Percentiles rank a stretch among this genome's conserved stretches.
These are phyloP conservation scores for Nasonia longicornis DNA, from an alignment of 1,140 invertebrate species.

Conservation along the genomic window DNA sequence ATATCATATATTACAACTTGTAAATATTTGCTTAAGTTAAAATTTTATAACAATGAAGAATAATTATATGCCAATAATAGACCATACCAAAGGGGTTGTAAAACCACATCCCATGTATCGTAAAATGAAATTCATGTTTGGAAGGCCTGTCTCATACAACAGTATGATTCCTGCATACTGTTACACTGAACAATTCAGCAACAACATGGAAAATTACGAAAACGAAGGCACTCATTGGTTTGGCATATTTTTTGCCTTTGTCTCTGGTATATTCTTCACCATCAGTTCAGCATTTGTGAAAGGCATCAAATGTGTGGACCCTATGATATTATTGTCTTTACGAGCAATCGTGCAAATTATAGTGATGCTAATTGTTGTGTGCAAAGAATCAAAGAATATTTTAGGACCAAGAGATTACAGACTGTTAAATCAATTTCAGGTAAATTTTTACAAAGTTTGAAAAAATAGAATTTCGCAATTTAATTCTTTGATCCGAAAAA, in stretches of 20 bases:
- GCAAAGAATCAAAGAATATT: slow-evolving; percentile 58
- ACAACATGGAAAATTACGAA: slow-evolving; percentile 60
- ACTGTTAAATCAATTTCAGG: slow-evolving; percentile 66
- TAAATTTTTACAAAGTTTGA: slow-evolving; percentile 49
- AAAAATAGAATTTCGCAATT: not conserved
- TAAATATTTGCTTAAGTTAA: not conserved
- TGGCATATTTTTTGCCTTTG: slow-evolving; percentile 67
- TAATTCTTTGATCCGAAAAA: not conserved
- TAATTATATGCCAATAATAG: not conserved
- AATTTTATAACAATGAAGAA: not conserved
- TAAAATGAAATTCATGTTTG: slow-evolving; percentile 63
- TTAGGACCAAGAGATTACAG: slow-evolving; percentile 66
- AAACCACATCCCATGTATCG: slow-evolving; percentile 5
- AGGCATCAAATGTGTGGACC: slow-evolving; percentile 66
- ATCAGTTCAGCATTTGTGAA: slow-evolving; percentile 69
- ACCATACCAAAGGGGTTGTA: not conserved
- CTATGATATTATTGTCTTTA: slow-evolving; percentile 68
- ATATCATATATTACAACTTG: not conserved
- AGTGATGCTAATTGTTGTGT: slow-evolving; percentile 61
- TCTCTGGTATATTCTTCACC: slow-evolving; percentile 70
- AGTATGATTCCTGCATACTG: slow-evolving; percentile 64
- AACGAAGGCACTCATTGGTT: slow-evolving; percentile 65
- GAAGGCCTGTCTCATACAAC: slow-evolving; percentile 61
- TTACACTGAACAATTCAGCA: slow-evolving; percentile 62
- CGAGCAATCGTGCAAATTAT: slow-evolving; percentile 66